Percentiles rank a stretch among this genome's conserved stretches.
These are phyloP conservation scores for Xiphophorus couchianus DNA, from an alignment of 2,113 vertebrate genomes.

Conservation along the genomic window DNA sequence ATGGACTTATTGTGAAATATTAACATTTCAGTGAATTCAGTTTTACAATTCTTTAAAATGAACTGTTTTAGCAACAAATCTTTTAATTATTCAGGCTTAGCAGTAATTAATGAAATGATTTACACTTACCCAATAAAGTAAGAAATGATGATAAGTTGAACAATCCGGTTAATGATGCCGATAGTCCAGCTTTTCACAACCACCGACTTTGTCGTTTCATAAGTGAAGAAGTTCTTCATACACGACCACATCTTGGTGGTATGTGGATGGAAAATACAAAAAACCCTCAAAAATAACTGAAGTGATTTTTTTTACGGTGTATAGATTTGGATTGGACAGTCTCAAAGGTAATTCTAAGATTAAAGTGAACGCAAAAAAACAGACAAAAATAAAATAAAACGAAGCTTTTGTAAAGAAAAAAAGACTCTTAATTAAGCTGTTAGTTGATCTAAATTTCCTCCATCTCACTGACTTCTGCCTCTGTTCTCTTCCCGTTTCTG, in stretches of 20 bases:
- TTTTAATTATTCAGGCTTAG: no score
- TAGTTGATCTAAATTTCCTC: neutral
- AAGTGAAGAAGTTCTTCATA: slow-evolving; percentile 89
- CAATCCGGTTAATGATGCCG: slow-evolving; percentile 88
- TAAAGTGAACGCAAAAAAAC: neutral
- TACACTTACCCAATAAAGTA: slow-evolving; percentile 86
- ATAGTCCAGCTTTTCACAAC: slow-evolving; percentile 97
- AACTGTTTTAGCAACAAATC: no score
- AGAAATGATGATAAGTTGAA: slow-evolving; percentile 92
- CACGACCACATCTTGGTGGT: slow-evolving; percentile 81
- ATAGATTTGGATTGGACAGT: neutral
- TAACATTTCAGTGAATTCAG: no score
- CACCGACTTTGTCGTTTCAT: slow-evolving; percentile 95
- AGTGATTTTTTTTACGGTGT: no score
- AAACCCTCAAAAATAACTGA: no score
- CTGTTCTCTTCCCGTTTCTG: slow-evolving; percentile 6
- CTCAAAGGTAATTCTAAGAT: neutral
- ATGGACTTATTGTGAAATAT: no score
- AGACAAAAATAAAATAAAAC: neutral
- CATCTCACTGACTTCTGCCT: neutral
- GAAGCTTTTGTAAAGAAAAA: neutral
- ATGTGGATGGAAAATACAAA: neutral
- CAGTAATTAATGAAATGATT: neutral
- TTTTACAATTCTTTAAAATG: no score
- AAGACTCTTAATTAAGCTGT: no score